A percentile compares a stretch with the other conserved stretches of the same genome.
Conservation (phyloP, 2,797 vertebrate genomes). For the Pseudomugil gertrudae region DNA sequence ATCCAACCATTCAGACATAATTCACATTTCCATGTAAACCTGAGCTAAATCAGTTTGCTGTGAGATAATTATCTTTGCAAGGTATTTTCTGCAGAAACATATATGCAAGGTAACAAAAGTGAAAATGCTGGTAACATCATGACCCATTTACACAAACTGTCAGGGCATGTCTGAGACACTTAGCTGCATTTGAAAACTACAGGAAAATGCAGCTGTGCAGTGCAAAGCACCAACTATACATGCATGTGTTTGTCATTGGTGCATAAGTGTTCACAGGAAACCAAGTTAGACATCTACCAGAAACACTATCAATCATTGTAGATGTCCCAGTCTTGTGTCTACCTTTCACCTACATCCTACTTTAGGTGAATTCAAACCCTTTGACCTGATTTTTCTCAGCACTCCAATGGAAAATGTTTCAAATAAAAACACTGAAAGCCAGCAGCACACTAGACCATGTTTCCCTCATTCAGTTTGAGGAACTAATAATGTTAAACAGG, state of each 20-base stretch:
- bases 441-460: neutral
- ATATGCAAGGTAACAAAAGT: constrained; percentile 20
- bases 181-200: neutral
- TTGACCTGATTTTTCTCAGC: constrained; percentile 10
- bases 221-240: no score
- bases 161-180: constrained; percentile 2
- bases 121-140: constrained; percentile 19
- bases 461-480: neutral
- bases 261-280: constrained; percentile 1
- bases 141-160: constrained; percentile 19
- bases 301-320: constrained; percentile 72
- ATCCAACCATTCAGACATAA: constrained; percentile 4
- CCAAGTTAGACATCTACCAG: constrained; percentile 31
- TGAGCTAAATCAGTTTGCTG: neutral
- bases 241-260: neutral
- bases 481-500: neutral
- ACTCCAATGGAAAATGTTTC: constrained; percentile 19
- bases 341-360: constrained; percentile 73
- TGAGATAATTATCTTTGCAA: constrained; percentile 6
- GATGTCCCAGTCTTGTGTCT: constrained; percentile 9
- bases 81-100: constrained; percentile 14
- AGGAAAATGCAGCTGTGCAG: constrained; percentile 6
- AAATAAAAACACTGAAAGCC: neutral
- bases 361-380: constrained; percentile 22
- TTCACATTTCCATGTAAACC: neutral